phyloP scores from a whole-genome alignment of 2,113 vertebrate genomes.

The Struthio camelus region DNA sequence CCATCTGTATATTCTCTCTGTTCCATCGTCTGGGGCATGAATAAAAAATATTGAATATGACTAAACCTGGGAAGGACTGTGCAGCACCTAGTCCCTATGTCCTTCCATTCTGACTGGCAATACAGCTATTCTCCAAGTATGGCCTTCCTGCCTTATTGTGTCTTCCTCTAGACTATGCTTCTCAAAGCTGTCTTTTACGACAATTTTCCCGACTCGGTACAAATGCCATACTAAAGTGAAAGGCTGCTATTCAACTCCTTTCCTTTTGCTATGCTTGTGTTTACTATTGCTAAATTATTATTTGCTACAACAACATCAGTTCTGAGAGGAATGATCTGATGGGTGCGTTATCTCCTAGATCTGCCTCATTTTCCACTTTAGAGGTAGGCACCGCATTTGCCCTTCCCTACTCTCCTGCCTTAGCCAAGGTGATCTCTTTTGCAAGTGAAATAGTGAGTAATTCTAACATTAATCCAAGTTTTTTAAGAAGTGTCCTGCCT shows the following conservation, averaged over 20 bases:
- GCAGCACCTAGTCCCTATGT: slow-evolving; percentile 12
- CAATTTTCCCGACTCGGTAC: neutral
- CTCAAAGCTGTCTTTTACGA: neutral
- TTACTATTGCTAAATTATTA: neutral
- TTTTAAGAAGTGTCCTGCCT: neutral
- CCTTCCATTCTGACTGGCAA: neutral
- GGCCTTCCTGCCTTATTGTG: neutral
- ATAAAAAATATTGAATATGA: slow-evolving; percentile 22
- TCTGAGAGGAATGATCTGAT: neutral
- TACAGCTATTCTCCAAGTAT: neutral
- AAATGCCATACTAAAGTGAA: neutral
- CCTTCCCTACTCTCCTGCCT: neutral
- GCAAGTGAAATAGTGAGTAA: rapidly evolving
- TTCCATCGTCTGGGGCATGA: slow-evolving; percentile 27
- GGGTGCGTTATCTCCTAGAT: neutral
- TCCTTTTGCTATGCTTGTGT: neutral
- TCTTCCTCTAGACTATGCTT: neutral
- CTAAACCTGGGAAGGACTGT: slow-evolving; percentile 16
- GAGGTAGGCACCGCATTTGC: neutral
- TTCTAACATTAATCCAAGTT: neutral
- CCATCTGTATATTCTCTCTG: slow-evolving; percentile 66
- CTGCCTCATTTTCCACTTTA: neutral
- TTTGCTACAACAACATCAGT: neutral
- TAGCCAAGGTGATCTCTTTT: neutral
- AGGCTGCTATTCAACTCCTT: neutral